Percentiles rank a stretch among this genome's conserved stretches.
These are phyloP conservation scores for Eurosta solidaginis DNA, from an alignment of 1,140 invertebrate genomes.

Conservation along the genomic window DNA sequence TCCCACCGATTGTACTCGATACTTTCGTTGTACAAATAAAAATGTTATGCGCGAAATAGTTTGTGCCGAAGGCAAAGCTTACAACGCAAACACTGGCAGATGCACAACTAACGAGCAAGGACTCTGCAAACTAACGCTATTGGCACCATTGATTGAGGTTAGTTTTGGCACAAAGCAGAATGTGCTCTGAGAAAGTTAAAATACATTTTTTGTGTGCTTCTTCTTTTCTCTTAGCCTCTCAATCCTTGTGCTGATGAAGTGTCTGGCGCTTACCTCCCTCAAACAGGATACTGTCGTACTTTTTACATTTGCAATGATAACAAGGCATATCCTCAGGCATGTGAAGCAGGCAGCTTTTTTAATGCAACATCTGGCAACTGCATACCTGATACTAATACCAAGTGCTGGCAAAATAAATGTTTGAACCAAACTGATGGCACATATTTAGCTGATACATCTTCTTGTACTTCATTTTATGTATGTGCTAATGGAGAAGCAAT, in stretches of 20 bases:
- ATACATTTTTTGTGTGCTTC: neutral
- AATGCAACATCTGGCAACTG: slow-evolving; percentile 36
- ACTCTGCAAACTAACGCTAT: slow-evolving; percentile 44
- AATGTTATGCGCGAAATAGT: slow-evolving; percentile 40
- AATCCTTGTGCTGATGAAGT: slow-evolving; percentile 45
- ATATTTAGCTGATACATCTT: neutral
- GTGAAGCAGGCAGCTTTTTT: slow-evolving; percentile 42
- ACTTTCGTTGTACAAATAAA: slow-evolving; percentile 49
- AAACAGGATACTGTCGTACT: slow-evolving; percentile 39
- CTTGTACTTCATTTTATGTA: slow-evolving; percentile 40
- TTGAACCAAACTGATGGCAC: slow-evolving; percentile 29
- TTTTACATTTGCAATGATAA: slow-evolving; percentile 47
- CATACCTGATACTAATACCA: slow-evolving; percentile 33
- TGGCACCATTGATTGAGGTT: slow-evolving; percentile 39
- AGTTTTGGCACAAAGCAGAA: neutral
- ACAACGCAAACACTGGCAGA: slow-evolving; percentile 48
- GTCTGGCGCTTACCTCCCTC: slow-evolving; percentile 42
- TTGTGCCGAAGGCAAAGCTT: slow-evolving; percentile 46
- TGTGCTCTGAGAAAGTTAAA: neutral
- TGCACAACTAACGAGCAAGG: slow-evolving; percentile 42
- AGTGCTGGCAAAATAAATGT: slow-evolving; percentile 45
- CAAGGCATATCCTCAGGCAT: slow-evolving; percentile 41
- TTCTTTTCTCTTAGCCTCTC: neutral
- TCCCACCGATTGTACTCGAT: slow-evolving; percentile 44
- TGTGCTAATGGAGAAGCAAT: slow-evolving; percentile 38